A percentile compares a stretch with the other conserved stretches of the same genome.
phyloP scores from a whole-genome alignment of 1,140 invertebrate species.

The Vollenhovia emeryi region DNA sequence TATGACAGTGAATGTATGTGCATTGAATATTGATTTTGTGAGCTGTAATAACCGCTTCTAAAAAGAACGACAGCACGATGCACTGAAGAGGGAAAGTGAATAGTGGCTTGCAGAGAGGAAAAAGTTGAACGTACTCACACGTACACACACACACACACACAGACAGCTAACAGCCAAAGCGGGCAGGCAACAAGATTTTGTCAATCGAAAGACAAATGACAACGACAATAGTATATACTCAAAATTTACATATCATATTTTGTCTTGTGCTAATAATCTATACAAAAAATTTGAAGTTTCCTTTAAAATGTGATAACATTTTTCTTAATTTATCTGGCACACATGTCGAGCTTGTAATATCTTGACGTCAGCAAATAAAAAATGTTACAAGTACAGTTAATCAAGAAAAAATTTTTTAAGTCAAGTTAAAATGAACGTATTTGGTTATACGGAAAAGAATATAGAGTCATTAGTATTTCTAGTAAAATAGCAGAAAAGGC shows the following conservation, averaged over 20 bases:
- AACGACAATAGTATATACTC: background rate
- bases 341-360: background rate
- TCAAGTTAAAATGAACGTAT: background rate
- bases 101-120: conserved; percentile 43
- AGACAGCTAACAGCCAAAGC: conserved; percentile 70
- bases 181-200: conserved; percentile 32
- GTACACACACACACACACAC: background rate
- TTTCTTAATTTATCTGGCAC: background rate
- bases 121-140: conserved; percentile 61
- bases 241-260: background rate
- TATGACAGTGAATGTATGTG: conserved; percentile 50
- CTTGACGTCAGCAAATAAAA: background rate
- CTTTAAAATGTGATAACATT: background rate
- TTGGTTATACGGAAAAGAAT: background rate
- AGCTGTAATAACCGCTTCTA: conserved; percentile 38
- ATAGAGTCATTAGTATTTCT: background rate
- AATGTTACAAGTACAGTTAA: background rate
- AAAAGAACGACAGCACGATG: conserved; percentile 62
- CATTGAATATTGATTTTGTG: conserved; percentile 22
- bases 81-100: conserved; percentile 52
- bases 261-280: background rate
- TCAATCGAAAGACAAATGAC: conserved; percentile 28
- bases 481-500: no score
- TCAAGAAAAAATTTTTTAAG: background rate
- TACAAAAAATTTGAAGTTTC: background rate